phyloP scores from a whole-genome alignment of 2,113 vertebrate species.

The Sebastes fasciatus region DNA sequence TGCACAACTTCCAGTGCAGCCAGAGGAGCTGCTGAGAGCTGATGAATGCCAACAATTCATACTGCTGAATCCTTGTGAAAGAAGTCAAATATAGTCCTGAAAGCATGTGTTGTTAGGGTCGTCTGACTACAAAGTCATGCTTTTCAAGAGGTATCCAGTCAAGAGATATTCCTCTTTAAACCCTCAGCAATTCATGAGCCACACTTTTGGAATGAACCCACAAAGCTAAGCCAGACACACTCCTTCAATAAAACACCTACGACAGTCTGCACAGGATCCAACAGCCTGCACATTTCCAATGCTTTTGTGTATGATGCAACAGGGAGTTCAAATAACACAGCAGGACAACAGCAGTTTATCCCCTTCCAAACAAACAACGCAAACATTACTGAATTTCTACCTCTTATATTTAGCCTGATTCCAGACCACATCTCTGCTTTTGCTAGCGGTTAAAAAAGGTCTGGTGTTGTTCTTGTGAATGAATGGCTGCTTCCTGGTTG shows the following conservation, averaged over 20 bases:
- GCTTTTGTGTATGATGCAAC: conserved; percentile 9
- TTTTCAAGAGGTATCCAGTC: conserved; percentile 60
- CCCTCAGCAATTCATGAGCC: conserved; percentile 50
- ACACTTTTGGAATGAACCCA: conserved; percentile 48
- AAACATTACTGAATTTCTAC: neutral
- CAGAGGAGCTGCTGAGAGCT: conserved; percentile 2
- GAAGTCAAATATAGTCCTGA: conserved; percentile 29
- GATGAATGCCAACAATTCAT: conserved; percentile 27
- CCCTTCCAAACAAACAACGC: neutral
- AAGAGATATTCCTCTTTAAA: conserved; percentile 62
- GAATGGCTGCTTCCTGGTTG: neutral
- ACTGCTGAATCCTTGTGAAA: conserved; percentile 35
- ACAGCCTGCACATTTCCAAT: conserved; percentile 3
- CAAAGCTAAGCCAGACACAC: conserved; percentile 50
- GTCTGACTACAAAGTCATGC: conserved; percentile 42
- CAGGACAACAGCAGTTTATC: conserved; percentile 2
- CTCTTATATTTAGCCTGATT: neutral
- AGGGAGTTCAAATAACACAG: conserved; percentile 22
- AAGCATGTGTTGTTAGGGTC: conserved; percentile 24
- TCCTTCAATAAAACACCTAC: conserved; percentile 67
- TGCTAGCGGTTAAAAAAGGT: neutral
- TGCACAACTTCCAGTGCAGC: neutral
- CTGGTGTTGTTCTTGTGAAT: neutral
- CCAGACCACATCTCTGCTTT: neutral
- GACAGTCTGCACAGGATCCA: conserved; percentile 50